These are phyloP conservation scores for Lutraria rhynchaena DNA, from an alignment of 1,140 invertebrate genomes.

Conservation along the genomic window DNA sequence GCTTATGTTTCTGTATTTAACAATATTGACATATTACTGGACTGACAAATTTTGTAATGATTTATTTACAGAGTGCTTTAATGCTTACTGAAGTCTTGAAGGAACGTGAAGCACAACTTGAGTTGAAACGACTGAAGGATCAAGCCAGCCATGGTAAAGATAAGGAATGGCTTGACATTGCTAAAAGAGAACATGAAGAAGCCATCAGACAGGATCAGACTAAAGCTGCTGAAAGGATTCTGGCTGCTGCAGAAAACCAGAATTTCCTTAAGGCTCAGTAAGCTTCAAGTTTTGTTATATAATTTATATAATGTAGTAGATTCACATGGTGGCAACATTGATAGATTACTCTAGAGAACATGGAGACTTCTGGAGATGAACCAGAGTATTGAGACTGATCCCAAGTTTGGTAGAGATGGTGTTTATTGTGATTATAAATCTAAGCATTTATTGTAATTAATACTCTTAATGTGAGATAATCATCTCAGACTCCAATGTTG, in stretches of 20 bases:
- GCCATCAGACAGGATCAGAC: conserved; percentile 76
- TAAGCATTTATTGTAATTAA: too few relatives aligned
- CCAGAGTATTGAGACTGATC: too few relatives aligned
- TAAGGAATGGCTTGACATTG: conserved; percentile 67
- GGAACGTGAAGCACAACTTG: conserved; percentile 82
- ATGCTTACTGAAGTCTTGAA: conserved; percentile 81
- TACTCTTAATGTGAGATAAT: too few relatives aligned
- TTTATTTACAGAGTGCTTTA: conserved; percentile 79
- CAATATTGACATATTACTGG: too few relatives aligned
- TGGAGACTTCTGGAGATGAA: too few relatives aligned
- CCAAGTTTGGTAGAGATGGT: too few relatives aligned
- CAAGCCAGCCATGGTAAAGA: conserved; percentile 74
- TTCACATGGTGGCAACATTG: too few relatives aligned
- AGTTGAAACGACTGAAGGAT: conserved; percentile 78
- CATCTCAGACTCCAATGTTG: too few relatives aligned
- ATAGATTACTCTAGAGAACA: too few relatives aligned
- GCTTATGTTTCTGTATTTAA: too few relatives aligned
- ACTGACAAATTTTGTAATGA: too few relatives aligned
- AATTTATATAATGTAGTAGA: not conserved
- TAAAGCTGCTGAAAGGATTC: conserved; percentile 68
- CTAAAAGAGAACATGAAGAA: conserved; percentile 73
- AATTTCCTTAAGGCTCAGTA: conserved; percentile 79
- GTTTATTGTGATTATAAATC: too few relatives aligned
- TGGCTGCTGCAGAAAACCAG: conserved; percentile 67
- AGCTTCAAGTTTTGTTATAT: conserved; percentile 55